Evolutionary conservation across 2,888 invertebrate genomes (phyloP).

Genomic region (Oeneis ivallda): DNA sequence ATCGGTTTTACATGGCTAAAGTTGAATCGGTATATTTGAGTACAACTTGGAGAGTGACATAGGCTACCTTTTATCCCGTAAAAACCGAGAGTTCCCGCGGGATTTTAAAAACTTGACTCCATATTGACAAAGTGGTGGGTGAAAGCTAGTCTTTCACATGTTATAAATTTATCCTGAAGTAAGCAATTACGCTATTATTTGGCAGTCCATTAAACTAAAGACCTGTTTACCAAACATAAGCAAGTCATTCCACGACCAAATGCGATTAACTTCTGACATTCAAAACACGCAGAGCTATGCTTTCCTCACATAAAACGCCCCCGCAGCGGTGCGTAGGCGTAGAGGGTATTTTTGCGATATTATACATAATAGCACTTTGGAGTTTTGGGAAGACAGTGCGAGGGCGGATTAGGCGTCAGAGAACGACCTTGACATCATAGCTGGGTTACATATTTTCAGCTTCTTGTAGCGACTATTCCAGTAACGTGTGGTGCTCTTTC

Average conservation of each 20-base stretch:
- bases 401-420: conserved; percentile 39
- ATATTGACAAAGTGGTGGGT: no score
- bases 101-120: no score
- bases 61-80: no score
- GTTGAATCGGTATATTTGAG: no score
- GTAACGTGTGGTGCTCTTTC: neutral
- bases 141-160: no score
- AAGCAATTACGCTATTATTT: conserved; percentile 7
- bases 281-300: conserved; percentile 20
- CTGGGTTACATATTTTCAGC: neutral
- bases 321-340: conserved; percentile 37
- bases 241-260: conserved; percentile 17
- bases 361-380: conserved; percentile 23
- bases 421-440: conserved; percentile 28
- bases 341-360: conserved; percentile 33
- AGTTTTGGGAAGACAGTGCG: conserved; percentile 35
- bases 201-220: conserved; percentile 17
- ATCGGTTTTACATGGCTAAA: no score
- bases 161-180: neutral
- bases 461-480: neutral
- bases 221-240: conserved; percentile 20
- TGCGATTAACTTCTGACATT: conserved; percentile 28
- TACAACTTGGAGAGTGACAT: no score
- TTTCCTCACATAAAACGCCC: conserved; percentile 22
- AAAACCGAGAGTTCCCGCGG: no score